These are phyloP conservation scores for Butorides virescens DNA, from an alignment of 2,113 vertebrate species.

Conservation along the genomic window DNA sequence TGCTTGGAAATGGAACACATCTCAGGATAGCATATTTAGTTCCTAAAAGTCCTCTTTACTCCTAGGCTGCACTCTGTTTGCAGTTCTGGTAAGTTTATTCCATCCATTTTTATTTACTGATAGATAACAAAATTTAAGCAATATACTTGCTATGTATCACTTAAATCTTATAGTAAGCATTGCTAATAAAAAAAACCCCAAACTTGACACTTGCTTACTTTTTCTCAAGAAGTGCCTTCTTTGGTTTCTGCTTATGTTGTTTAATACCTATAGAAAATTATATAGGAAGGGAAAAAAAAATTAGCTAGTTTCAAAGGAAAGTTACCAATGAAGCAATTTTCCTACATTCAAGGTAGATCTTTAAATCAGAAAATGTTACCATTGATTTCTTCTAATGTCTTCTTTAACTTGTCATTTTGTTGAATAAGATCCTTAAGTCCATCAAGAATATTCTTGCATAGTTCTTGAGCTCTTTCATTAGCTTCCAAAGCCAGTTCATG, in stretches of 20 bases:
- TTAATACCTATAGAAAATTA: constrained; percentile 53
- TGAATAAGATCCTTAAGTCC: constrained; percentile 81
- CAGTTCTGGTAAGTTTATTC: neutral
- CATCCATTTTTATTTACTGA: neutral
- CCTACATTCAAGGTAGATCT: neutral
- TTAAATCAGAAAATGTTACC: constrained; percentile 55
- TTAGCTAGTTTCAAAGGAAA: neutral
- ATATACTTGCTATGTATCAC: neutral
- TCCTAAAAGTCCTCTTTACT: neutral
- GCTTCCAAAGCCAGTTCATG: constrained; percentile 77
- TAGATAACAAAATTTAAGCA: neutral
- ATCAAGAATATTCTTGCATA: constrained; percentile 73
- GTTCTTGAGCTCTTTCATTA: constrained; percentile 76
- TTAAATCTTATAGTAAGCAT: neutral
- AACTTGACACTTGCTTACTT: constrained; percentile 61
- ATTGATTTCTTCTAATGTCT: constrained; percentile 36
- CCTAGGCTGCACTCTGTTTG: neutral
- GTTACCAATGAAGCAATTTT: neutral
- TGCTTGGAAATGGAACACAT: neutral
- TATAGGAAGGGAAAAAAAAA: neutral
- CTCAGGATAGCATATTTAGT: neutral
- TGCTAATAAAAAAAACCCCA: neutral
- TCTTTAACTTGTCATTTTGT: constrained; percentile 74
- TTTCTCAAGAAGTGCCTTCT: constrained; percentile 25
- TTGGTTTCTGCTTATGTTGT: constrained; percentile 25